A percentile compares a stretch with the other conserved stretches of the same genome.
Conservation (phyloP, 2,113 vertebrate genomes). For the Ophiodon elongatus region DNA sequence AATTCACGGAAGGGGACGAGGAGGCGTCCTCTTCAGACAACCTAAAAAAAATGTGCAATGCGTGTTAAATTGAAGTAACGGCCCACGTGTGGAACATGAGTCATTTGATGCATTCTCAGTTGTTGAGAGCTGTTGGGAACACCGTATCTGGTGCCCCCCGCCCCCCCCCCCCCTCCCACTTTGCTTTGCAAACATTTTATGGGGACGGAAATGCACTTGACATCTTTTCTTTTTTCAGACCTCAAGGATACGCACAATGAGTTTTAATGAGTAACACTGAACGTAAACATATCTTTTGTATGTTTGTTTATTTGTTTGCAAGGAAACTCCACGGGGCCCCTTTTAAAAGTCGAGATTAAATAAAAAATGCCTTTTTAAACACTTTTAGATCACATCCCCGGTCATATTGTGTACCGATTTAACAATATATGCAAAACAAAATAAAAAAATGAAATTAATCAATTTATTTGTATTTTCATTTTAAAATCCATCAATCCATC, state of each 20-base stretch:
- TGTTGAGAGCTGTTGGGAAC: neutral
- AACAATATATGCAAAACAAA: neutral
- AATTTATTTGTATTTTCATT: too few relatives aligned
- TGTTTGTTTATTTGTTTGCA: neutral
- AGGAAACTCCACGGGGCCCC: neutral
- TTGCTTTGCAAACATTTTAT: neutral
- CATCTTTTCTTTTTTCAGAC: neutral
- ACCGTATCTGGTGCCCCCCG: neutral
- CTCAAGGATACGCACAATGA: neutral
- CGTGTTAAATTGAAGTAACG: constrained; percentile 2
- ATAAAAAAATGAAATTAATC: neutral
- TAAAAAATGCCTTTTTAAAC: neutral
- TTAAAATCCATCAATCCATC: too few relatives aligned
- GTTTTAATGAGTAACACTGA: neutral
- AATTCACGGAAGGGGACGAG: constrained; percentile 13
- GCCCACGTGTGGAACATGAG: neutral
- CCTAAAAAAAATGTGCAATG: constrained; percentile 22
- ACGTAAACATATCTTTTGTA: neutral
- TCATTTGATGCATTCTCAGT: neutral
- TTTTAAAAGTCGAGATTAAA: neutral
- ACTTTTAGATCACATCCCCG: neutral
- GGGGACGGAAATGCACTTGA: neutral
- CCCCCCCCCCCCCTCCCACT: too few relatives aligned
- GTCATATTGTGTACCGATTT: neutral
- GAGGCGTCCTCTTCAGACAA: constrained; percentile 20